These are phyloP conservation scores for Hydropsyche betteni DNA, from an alignment of 2,888 invertebrate species.

Conservation along the genomic window DNA sequence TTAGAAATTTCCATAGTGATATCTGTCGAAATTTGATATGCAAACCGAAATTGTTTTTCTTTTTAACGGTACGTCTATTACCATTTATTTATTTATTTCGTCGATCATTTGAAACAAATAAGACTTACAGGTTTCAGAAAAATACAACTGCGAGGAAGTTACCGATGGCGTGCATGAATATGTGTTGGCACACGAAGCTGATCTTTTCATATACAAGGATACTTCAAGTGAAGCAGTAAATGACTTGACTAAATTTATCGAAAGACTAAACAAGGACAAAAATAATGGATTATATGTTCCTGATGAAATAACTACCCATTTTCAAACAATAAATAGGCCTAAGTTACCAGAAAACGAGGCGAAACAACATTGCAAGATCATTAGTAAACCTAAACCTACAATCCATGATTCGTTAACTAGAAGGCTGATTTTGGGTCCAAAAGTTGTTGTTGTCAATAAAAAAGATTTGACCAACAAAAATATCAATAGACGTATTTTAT, in stretches of 20 bases:
- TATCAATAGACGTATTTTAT: constrained; percentile 2
- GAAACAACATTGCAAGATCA: no score
- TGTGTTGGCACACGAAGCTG: background rate
- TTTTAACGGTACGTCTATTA: background rate
- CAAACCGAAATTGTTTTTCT: constrained; percentile 17
- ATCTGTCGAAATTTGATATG: background rate
- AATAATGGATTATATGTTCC: background rate
- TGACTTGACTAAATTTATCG: background rate
- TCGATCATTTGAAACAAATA: no score
- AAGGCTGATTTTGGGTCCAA: background rate
- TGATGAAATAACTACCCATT: background rate
- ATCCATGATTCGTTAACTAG: constrained; percentile 8
- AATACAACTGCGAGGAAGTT: background rate
- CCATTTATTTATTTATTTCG: no score
- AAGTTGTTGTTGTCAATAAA: background rate
- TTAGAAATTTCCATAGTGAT: background rate
- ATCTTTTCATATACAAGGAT: constrained; percentile 5
- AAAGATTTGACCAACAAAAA: background rate
- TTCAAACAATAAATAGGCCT: background rate
- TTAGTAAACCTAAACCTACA: background rate
- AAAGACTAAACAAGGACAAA: background rate
- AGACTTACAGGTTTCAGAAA: no score
- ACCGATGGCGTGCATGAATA: background rate
- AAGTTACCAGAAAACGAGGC: no score
- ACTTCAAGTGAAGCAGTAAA: background rate